Evolutionary conservation across 2,113 vertebrate species (phyloP).

Genomic region (Parus major): DNA sequence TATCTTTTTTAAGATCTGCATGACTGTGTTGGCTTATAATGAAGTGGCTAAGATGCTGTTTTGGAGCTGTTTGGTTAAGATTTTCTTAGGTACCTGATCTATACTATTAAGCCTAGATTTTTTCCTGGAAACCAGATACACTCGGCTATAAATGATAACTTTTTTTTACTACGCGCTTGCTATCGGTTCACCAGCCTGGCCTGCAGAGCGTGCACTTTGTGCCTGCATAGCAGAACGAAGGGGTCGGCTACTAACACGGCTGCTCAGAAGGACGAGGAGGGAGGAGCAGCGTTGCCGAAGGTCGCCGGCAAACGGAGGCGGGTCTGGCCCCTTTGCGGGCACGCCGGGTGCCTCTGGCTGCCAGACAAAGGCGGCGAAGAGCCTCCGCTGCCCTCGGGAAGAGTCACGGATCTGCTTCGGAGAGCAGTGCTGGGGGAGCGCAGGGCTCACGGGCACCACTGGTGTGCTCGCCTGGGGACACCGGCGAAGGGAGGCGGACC

Average conservation of each 20-base stretch:
- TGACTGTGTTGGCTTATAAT: background rate
- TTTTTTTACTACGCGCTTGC: background rate
- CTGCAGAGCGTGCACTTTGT: rapidly evolving
- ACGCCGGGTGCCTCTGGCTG: background rate
- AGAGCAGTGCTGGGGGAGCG: rapidly evolving
- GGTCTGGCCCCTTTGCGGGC: too few relatives aligned
- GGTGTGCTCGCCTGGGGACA: background rate
- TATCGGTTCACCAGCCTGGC: rapidly evolving
- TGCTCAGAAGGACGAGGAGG: background rate
- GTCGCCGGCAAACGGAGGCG: rapidly evolving
- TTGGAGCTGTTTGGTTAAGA: background rate
- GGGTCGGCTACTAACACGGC: rapidly evolving
- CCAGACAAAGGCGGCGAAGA: rapidly evolving
- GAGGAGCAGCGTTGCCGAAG: background rate
- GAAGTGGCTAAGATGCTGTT: background rate
- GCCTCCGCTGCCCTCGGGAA: background rate
- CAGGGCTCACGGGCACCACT: rapidly evolving
- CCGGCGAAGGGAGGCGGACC: rapidly evolving
- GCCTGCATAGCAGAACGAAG: background rate
- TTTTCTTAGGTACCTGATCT: background rate
- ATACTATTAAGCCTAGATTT: background rate
- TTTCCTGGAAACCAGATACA: background rate
- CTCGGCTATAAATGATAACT: rapidly evolving
- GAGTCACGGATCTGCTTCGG: background rate
- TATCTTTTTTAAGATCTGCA: background rate